Evolutionary conservation across 2,797 vertebrate species (phyloP), one percentile per base, ranked within the genome.

Genomic region (Dromococcyx pavoninus): DNA sequence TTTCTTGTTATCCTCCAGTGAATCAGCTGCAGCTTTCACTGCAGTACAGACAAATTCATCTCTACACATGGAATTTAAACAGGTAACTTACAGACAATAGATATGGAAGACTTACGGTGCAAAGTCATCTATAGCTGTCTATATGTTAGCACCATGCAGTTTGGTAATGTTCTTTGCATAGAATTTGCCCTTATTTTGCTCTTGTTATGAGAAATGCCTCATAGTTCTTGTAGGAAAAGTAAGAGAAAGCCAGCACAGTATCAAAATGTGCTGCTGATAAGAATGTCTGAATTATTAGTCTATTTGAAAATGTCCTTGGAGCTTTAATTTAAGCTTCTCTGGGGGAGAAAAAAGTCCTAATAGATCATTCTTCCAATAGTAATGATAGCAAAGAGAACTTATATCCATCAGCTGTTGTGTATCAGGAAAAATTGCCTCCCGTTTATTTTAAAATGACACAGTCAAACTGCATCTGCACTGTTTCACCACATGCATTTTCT

Each of bases 231-330:
- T 33, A 95, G 56, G 44, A 85, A 80, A 91, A 76, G 33, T 39
- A 72, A 76, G 51, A 89, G 84, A 94, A 94, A 94, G 58, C 37
- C 74, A 94, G 67, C 71, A 89, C 24, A 60, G 73, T 92, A 94
- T 94, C 87, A 95, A 87, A 74, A 58, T 39, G 43, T 86, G 24
- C 83, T 78, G 39, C 76, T 89, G 95, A 94, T 96, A 96, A 95
- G 69, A 87, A 53, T 37, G 74, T 88, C 88, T 97, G 94, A 94
- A 89, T 80, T 84, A 64, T 76, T 87, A 90, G 57, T 88, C 88
- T 79, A 77, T 92, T 95, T 94, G 91, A 76, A 93, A 96, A 91
- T 79, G 97, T 81, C 96, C 91, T 97, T 97, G 95, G 66, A 93
- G 87, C 48, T 93, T 97, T 96, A 78, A 88, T 85, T 93, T 93